Base-by-base conservation (phyloP, 2,888 invertebrate genomes). In the Tachina lurida region DNA sequence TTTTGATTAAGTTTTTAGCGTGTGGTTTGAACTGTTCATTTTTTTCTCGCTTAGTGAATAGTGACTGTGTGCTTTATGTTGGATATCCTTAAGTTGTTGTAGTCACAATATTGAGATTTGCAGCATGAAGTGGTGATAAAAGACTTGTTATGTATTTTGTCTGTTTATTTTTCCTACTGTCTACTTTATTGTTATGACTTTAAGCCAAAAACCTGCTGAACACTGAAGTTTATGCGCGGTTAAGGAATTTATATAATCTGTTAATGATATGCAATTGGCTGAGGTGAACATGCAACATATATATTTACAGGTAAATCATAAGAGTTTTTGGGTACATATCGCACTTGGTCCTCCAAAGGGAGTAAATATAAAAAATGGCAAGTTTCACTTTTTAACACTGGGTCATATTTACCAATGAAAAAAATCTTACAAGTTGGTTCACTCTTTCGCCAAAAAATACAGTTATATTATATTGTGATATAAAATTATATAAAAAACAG, bases 1-100 rank as follows among this genome's bases (percentile, higher is more conserved):
- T 73, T 68, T 74, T 77, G 81, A 85, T 81, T 77, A 84, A 77
- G 73, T 77, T 81, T 84, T 85, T 63, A 85, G 39, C 77, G 77
- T 77, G 81, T 70, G 81, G 67, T 52, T 85, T 68, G 43, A 62
- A 67, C 67, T 81, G 68, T 62, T 62, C n/a, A 49, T 54, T 82
- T 62, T 60, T 71, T 63, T 68, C 3, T 31, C 12, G 13, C 47
- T 68, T 58, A 54, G 12, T 39, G 68, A 15, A 47, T 45, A 49
- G 39, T 43, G 17, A 58, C 41, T 52, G 12, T 58, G 45, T 73
- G 67, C 60, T 63, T 31, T 45, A 54, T 54, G 52, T n/a, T 39
- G 62, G 45, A 52, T 71, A 60, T 60, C 58, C 43, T 71, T 39
- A 45, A 71, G 73, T 68, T 84, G 22, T 47, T 41, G 49, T 45